Evolutionary conservation across 2,888 invertebrate genomes (phyloP).

Genomic region (Synergus laeviventris): DNA sequence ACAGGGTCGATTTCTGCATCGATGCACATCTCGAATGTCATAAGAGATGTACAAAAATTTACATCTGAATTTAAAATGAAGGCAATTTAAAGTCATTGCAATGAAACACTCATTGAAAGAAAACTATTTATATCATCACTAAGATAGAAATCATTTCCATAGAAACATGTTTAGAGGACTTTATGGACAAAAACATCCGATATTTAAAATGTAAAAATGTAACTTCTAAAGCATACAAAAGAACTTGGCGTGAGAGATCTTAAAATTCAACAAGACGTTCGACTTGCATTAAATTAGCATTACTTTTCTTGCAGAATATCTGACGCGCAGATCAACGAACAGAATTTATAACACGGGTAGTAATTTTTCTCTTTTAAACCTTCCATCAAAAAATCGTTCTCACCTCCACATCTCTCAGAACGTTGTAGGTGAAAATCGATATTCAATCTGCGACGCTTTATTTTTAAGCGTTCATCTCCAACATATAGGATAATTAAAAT

Average conservation of each 20-base stretch:
- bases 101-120: too few relatives aligned
- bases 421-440: neutral
- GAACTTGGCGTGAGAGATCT: conserved; percentile 29
- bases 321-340: conserved; percentile 26
- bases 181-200: neutral
- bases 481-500: conserved; percentile 15
- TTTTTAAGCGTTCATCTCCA: neutral
- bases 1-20: conserved; percentile 21
- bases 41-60: neutral
- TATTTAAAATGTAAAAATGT: neutral
- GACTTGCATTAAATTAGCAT: conserved; percentile 35
- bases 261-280: conserved; percentile 37
- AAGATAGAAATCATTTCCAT: neutral
- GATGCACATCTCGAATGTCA: conserved; percentile 34
- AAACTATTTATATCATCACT: too few relatives aligned
- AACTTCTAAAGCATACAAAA: neutral
- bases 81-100: too few relatives aligned
- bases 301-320: conserved; percentile 34
- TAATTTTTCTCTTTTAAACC: conserved; percentile 35
- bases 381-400: conserved; percentile 31
- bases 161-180: neutral
- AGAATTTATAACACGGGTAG: conserved; percentile 33
- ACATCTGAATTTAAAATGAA: neutral
- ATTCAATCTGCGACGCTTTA: conserved; percentile 16
- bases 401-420: neutral